phyloP scores from a whole-genome alignment of 2,888 invertebrate species.

The Melieria omissa region DNA sequence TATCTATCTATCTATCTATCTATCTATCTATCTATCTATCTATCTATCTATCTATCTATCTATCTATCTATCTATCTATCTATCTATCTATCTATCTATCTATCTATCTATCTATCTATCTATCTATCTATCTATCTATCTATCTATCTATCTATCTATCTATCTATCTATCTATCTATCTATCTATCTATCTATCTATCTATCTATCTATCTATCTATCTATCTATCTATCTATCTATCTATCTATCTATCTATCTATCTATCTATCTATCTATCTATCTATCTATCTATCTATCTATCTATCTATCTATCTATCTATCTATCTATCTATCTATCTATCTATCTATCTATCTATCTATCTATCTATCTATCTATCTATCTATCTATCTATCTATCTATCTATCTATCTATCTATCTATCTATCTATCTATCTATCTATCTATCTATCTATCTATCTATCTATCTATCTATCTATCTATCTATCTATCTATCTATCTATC shows the following conservation, averaged over 20 bases:
- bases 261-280: conserved; percentile 21
- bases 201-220: conserved; percentile 23
- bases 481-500: conserved; percentile 20
- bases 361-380: conserved; percentile 19
- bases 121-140: conserved; percentile 20
- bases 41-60: too few relatives aligned
- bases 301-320: conserved; percentile 25
- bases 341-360: conserved; percentile 20
- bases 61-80: conserved; percentile 26
- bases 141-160: conserved; percentile 21
- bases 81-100: conserved; percentile 29
- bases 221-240: conserved; percentile 24
- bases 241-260: conserved; percentile 23
- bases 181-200: conserved; percentile 23
- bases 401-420: conserved; percentile 21
- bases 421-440: conserved; percentile 22
- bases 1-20: too few relatives aligned
- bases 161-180: conserved; percentile 17
- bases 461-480: conserved; percentile 17
- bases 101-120: conserved; percentile 26
- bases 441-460: conserved; percentile 15
- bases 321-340: conserved; percentile 22
- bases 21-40: too few relatives aligned
- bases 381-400: conserved; percentile 21
- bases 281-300: conserved; percentile 23